A percentile compares a stretch with the other conserved stretches of the same genome.
Evolutionary conservation across 2,888 invertebrate genomes (phyloP).

Genomic region (Antitype chi): DNA sequence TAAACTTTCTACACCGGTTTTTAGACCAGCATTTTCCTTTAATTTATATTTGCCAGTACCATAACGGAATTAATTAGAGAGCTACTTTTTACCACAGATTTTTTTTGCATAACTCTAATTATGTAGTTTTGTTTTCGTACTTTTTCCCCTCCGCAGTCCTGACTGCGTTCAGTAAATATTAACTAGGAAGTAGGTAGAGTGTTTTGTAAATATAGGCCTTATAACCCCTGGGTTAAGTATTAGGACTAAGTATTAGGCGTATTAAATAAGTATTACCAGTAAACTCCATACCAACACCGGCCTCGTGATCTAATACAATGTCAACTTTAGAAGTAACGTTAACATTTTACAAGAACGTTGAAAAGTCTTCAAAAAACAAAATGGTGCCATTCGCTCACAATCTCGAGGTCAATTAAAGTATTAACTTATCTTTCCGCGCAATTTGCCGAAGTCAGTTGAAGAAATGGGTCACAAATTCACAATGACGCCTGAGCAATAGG

Average conservation of each 20-base stretch:
- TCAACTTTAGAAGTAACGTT: conserved; percentile 5
- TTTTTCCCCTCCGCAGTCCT: not conserved
- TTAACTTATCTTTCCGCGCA: conserved; percentile 39
- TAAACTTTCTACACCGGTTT: no score
- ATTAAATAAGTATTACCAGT: no score
- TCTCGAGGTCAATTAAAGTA: conserved; percentile 39
- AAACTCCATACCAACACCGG: not conserved
- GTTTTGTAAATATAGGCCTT: no score
- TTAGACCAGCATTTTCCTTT: no score
- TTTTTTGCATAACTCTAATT: not conserved
- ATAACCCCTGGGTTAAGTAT: no score
- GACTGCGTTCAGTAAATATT: no score
- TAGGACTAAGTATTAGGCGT: no score
- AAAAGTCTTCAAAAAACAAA: conserved; percentile 5
- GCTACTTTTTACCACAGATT: not conserved
- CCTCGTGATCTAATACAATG: not conserved
- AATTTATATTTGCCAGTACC: no score
- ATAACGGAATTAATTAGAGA: not conserved
- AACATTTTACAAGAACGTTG: conserved; percentile 1
- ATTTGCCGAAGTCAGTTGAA: conserved; percentile 24
- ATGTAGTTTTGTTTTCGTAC: not conserved
- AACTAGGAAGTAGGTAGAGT: no score
- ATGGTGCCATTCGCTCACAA: conserved; percentile 26
- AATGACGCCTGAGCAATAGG: conserved; percentile 24
- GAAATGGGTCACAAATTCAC: conserved; percentile 37